A percentile compares a stretch with the other conserved stretches of the same genome.
Evolutionary conservation across 2,113 vertebrate species (phyloP).

Genomic region (Astatoreochromis straeleni): DNA sequence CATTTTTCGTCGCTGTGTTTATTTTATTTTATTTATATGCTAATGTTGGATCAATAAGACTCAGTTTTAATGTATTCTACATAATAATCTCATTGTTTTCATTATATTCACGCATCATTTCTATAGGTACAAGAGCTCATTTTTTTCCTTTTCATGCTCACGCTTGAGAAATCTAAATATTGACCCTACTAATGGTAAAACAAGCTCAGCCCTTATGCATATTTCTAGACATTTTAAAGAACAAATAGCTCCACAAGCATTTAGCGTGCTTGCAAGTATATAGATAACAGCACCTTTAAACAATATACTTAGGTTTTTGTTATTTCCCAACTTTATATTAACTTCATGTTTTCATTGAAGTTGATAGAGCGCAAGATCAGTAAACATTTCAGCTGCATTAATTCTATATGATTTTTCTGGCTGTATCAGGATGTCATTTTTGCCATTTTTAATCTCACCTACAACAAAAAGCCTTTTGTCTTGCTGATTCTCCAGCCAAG

Average conservation of each 20-base stretch:
- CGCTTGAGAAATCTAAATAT: not conserved
- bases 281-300: not conserved
- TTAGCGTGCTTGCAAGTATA: not conserved
- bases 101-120: not conserved
- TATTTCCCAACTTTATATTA: not conserved
- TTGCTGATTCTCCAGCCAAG: not conserved
- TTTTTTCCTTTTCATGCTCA: not conserved
- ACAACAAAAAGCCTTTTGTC: not conserved
- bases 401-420: not conserved
- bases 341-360: not conserved
- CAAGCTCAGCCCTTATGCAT: not conserved
- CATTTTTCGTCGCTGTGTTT: not conserved
- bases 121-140: not conserved
- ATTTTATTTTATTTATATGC: not conserved
- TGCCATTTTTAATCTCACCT: not conserved
- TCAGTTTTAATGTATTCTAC: not conserved
- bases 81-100: not conserved
- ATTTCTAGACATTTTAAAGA: not conserved
- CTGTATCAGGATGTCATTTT: not conserved
- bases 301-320: not conserved
- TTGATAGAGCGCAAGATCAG: not conserved
- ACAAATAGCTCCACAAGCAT: not conserved
- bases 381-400: not conserved
- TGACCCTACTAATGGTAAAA: not conserved
- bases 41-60: not conserved